Conservation (phyloP, 2,113 vertebrate species). For the Clarias macrocephalus region DNA sequence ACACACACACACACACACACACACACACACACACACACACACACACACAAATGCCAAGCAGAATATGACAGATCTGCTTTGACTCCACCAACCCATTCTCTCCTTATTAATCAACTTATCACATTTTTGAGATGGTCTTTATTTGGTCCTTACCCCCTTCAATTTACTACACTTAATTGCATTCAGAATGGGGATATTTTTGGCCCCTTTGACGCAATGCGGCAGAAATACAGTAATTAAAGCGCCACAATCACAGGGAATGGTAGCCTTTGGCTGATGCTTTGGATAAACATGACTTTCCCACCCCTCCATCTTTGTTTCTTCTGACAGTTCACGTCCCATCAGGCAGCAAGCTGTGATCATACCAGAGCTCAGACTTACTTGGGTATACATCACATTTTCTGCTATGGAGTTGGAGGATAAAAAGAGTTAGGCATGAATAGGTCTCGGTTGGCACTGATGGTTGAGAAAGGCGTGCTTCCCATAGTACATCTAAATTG, state of each 20-base stretch:
- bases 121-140: constrained; percentile 33
- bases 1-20: constrained; percentile 20
- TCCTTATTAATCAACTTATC: constrained; percentile 49
- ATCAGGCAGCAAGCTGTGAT: constrained; percentile 22
- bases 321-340: constrained; percentile 24
- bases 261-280: constrained; percentile 48
- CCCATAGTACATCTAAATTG: neutral
- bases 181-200: constrained; percentile 65
- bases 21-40: neutral
- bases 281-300: constrained; percentile 39
- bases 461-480: constrained; percentile 13
- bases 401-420: neutral
- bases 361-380: constrained; percentile 14
- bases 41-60: constrained; percentile 31
- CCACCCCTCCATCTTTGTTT: constrained; percentile 42
- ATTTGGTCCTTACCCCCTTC: constrained; percentile 51
- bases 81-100: constrained; percentile 17
- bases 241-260: constrained; percentile 46
- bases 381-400: neutral
- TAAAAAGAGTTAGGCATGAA: constrained; percentile 10
- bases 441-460: constrained; percentile 16
- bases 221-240: constrained; percentile 74
- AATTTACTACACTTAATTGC: constrained; percentile 63
- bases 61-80: constrained; percentile 39
- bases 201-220: constrained; percentile 67